Percentiles rank a stretch among this genome's conserved stretches.
Evolutionary conservation across 2,888 invertebrate genomes (phyloP).

Genomic region (Aporophyla lueneburgensis): DNA sequence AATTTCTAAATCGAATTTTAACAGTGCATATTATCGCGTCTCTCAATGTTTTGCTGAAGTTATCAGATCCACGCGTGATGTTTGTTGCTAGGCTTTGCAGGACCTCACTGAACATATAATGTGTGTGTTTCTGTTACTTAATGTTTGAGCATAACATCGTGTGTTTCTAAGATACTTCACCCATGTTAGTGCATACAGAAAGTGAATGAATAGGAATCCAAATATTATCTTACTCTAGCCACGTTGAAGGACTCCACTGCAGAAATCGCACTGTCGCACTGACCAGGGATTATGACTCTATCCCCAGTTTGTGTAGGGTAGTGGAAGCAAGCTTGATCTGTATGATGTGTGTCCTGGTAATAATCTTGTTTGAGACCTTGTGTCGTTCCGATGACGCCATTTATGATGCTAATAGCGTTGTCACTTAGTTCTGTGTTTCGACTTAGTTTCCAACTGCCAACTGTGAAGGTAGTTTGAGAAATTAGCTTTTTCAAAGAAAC

Average conservation of each 20-base stretch:
- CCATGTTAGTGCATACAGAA: not conserved
- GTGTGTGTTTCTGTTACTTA: too few relatives aligned
- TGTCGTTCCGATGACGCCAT: constrained; percentile 73
- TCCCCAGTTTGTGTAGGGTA: constrained; percentile 76
- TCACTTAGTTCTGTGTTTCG: constrained; percentile 72
- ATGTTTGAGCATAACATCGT: not conserved
- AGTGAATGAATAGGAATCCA: not conserved
- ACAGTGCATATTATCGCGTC: not conserved
- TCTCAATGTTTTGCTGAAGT: not conserved
- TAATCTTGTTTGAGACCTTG: constrained; percentile 80
- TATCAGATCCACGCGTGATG: not conserved
- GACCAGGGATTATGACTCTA: constrained; percentile 81
- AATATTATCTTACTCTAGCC: constrained; percentile 71
- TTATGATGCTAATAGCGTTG: constrained; percentile 70
- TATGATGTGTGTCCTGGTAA: constrained; percentile 78
- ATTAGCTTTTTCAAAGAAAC: constrained; percentile 1
- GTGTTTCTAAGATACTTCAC: not conserved
- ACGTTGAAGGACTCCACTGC: constrained; percentile 76
- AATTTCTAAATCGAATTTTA: not conserved
- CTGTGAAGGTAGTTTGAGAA: constrained; percentile 67
- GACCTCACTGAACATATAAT: not conserved
- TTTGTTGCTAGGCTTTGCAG: not conserved
- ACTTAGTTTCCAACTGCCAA: constrained; percentile 86
- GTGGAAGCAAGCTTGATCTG: constrained; percentile 83
- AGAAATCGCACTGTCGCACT: constrained; percentile 80